Percentiles rank a stretch among this genome's conserved stretches.
Evolutionary conservation across 2,888 invertebrate species (phyloP).

Genomic region (Macaria notata): DNA sequence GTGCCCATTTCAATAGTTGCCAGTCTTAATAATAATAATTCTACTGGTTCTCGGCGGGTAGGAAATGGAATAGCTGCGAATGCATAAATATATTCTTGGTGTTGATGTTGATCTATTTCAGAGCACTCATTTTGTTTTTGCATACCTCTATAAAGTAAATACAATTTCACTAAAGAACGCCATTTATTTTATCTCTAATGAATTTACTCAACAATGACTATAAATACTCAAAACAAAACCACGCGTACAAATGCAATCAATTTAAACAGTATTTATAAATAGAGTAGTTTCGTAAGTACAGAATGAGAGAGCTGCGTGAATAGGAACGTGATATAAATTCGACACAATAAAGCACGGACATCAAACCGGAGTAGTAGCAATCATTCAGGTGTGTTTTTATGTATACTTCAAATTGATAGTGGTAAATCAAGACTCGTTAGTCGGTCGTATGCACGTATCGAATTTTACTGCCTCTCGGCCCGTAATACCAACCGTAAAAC

Average conservation of each 20-base stretch:
- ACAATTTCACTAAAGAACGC: too few species aligned
- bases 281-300: neutral
- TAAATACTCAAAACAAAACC: too few species aligned
- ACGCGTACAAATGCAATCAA: too few species aligned
- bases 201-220: too few species aligned
- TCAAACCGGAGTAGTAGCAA: slow-evolving; percentile 57
- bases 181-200: too few species aligned
- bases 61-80: slow-evolving; percentile 6
- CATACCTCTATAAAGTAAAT: too few species aligned
- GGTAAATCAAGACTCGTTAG: slow-evolving; percentile 76
- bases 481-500: slow-evolving; percentile 72
- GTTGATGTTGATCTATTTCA: too few species aligned
- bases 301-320: slow-evolving; percentile 11
- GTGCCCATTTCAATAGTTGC: slow-evolving; percentile 56
- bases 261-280: too few species aligned
- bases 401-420: slow-evolving; percentile 71
- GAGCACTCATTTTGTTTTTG: too few species aligned
- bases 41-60: slow-evolving; percentile 11
- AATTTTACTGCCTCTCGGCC: slow-evolving; percentile 70
- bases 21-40: slow-evolving; percentile 61
- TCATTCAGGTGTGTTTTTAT: slow-evolving; percentile 68
- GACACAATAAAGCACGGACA: slow-evolving; percentile 55
- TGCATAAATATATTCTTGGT: neutral
- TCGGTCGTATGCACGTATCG: slow-evolving; percentile 66
- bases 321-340: slow-evolving; percentile 46